phyloP scores from a whole-genome alignment of 2,888 invertebrate species.

The Mamestra brassicae region DNA sequence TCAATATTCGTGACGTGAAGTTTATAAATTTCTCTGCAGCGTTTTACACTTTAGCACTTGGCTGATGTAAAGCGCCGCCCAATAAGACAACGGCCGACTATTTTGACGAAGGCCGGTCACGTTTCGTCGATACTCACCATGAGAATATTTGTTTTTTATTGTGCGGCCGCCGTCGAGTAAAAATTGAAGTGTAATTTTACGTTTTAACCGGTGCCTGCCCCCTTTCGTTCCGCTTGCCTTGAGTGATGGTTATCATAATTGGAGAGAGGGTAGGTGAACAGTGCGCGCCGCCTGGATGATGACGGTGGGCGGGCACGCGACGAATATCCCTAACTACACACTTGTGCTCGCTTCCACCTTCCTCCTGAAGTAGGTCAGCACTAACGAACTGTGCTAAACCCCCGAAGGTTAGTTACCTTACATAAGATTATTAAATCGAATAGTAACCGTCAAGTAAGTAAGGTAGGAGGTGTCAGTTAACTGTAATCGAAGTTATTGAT shows the following conservation, averaged over 20 bases:
- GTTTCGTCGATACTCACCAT: constrained; percentile 90
- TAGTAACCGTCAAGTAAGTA: constrained; percentile 60
- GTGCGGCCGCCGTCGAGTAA: constrained; percentile 87
- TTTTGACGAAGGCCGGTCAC: constrained; percentile 91
- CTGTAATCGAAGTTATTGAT: constrained; percentile 86
- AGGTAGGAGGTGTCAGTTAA: constrained; percentile 81
- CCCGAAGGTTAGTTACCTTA: constrained; percentile 8
- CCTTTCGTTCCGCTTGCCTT: constrained; percentile 91
- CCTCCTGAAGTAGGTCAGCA: constrained; percentile 52
- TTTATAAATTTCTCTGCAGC: constrained; percentile 89
- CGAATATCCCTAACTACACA: constrained; percentile 73
- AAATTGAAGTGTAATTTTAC: constrained; percentile 91
- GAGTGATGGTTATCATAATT: constrained; percentile 91
- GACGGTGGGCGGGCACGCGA: constrained; percentile 83
- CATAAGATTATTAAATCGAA: constrained; percentile 18
- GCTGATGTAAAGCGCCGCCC: constrained; percentile 87
- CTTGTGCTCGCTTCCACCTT: constrained; percentile 58
- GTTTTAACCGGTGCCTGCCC: constrained; percentile 90
- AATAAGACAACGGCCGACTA: constrained; percentile 89
- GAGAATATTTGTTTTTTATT: constrained; percentile 91
- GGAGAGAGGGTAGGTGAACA: constrained; percentile 88
- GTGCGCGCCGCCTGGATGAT: constrained; percentile 81
- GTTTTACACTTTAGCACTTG: constrained; percentile 91
- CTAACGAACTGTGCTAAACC: constrained; percentile 21
- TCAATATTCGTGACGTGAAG: constrained; percentile 88